A percentile compares a stretch with the other conserved stretches of the same genome.
Evolutionary conservation across 2,797 vertebrate species (phyloP).

Genomic region (Cuculus canorus): DNA sequence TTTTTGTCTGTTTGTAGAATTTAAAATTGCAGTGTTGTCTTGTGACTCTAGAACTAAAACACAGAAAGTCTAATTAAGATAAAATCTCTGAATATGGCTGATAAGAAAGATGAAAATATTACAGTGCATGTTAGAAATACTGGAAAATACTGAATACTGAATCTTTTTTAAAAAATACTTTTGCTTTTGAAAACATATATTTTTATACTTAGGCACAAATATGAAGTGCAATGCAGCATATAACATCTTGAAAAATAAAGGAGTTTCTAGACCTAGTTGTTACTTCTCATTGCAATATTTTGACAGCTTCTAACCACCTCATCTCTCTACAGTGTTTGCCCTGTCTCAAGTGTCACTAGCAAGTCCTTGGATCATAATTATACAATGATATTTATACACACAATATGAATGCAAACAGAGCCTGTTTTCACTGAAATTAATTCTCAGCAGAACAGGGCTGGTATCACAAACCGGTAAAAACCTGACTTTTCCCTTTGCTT

Average conservation of each 20-base stretch:
- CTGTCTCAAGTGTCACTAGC: constrained; percentile 11
- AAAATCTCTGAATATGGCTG: neutral
- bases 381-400: neutral
- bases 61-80: constrained; percentile 11
- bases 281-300: neutral
- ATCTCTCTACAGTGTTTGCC: neutral
- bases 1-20: constrained; percentile 1
- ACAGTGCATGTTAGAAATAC: neutral
- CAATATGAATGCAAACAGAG: constrained; percentile 22
- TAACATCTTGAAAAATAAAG: neutral
- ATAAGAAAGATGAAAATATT: neutral
- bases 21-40: constrained; percentile 17
- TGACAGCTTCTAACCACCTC: neutral
- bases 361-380: constrained; percentile 22
- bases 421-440: neutral
- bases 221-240: neutral
- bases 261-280: neutral
- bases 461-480: neutral
- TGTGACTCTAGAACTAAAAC: constrained; percentile 20
- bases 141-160: neutral
- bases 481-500: neutral
- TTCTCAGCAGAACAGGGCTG: neutral
- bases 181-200: neutral
- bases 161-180: neutral
- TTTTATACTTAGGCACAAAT: neutral